Conservation (phyloP, 2,113 vertebrate genomes). For the Pristiophorus japonicus region DNA sequence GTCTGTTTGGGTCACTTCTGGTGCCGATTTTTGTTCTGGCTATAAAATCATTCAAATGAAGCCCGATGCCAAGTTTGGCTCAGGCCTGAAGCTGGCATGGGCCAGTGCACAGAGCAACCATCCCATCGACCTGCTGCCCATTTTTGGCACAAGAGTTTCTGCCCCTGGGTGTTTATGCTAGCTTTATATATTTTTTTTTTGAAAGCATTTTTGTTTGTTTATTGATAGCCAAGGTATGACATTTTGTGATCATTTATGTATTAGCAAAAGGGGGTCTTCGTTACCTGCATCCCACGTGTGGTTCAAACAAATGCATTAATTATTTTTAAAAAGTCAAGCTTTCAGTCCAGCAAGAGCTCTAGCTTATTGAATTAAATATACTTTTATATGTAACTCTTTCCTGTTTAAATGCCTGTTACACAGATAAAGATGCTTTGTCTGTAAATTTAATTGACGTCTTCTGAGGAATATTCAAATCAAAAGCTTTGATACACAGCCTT, state of each 20-base stretch:
- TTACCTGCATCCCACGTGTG: not conserved
- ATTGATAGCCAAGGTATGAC: not conserved
- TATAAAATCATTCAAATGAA: not conserved
- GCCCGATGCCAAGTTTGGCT: not conserved
- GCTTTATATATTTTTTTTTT: not conserved
- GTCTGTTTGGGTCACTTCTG: not conserved
- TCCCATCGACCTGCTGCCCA: not conserved
- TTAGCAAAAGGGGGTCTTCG: not conserved
- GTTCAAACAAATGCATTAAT: not conserved
- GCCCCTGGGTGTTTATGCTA: too few species aligned
- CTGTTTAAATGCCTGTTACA: not conserved
- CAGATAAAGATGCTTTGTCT: not conserved
- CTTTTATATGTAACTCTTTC: constrained; percentile 10
- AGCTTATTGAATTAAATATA: constrained; percentile 6
- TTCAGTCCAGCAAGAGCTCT: not conserved
- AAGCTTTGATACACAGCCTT: not conserved
- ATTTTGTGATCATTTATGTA: not conserved
- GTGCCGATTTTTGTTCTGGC: not conserved
- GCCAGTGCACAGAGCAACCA: not conserved
- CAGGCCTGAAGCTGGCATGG: not conserved
- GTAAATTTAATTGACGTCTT: not conserved
- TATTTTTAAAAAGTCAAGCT: not conserved
- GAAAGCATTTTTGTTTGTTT: not conserved
- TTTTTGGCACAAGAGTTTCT: not conserved
- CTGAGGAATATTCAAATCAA: not conserved